Percentiles rank a stretch among this genome's conserved stretches.
Evolutionary conservation across 1,140 invertebrate species (phyloP).

Genomic region (Mercenaria mercenaria): DNA sequence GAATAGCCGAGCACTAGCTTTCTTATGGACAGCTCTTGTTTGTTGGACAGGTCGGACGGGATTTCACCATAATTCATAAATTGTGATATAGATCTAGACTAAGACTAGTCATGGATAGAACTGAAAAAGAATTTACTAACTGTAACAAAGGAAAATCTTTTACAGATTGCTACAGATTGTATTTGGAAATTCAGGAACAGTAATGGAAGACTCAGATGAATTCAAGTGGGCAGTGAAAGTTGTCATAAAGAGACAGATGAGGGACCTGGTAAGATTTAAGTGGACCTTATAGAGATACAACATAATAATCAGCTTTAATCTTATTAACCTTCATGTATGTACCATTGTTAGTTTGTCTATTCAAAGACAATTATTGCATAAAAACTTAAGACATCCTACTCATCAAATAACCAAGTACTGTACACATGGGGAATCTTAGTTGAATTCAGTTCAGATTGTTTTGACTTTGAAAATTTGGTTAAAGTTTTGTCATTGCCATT

Average conservation of each 20-base stretch:
- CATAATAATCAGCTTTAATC: not conserved
- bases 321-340: not conserved
- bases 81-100: not conserved
- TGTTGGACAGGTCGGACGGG: not conserved
- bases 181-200: not conserved
- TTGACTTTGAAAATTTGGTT: too few relatives aligned
- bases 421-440: too few relatives aligned
- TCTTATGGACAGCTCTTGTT: too few relatives aligned
- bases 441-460: too few relatives aligned
- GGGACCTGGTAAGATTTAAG: conserved; percentile 41
- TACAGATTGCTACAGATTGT: not conserved
- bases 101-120: not conserved
- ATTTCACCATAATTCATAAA: not conserved
- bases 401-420: too few relatives aligned
- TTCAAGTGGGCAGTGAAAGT: conserved; percentile 49
- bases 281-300: too few relatives aligned
- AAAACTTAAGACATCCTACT: too few relatives aligned
- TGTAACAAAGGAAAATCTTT: not conserved
- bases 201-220: conserved; percentile 48
- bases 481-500: too few relatives aligned
- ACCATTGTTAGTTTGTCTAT: not conserved
- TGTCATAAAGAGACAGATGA: conserved; percentile 62
- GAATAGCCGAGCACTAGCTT: too few relatives aligned
- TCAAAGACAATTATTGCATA: not conserved
- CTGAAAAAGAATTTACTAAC: not conserved